Base-by-base conservation (phyloP, 2,888 invertebrate genomes). In the Oligia strigilis region DNA sequence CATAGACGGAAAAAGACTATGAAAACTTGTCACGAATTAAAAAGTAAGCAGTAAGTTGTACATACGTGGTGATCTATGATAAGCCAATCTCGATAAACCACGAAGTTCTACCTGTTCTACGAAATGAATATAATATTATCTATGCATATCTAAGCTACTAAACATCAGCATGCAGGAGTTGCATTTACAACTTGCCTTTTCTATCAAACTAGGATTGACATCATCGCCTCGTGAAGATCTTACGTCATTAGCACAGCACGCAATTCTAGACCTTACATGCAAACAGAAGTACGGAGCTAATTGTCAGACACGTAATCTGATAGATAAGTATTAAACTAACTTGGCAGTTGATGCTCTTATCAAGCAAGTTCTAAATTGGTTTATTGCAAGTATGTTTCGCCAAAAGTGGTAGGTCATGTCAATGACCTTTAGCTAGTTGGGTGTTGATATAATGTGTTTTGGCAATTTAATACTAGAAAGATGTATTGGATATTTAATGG, bases 121-220 rank as follows among this genome's bases (percentile, higher is more conserved):
- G 29, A 29, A 29, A 29, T 29, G 9, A 29, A 81, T 64, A 13
- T 69, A 72, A 64, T 49, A 67, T 71, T 67, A 64, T 74, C n/a
- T 60, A 43, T 60, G 60, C 43, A 60, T 67, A 75, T 58, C 14
- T 58, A 52, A 29, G 17, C 29, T 66, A 19, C 40, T 49, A 52
- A 65, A 43, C 65, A 85, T 85, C 71, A 80, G 74, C 69, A 83
- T 86, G 82, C 82, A 78, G 64, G 23, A 78, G 73, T 69, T 90
- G 84, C 86, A 84, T 74, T 77, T 69, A 75, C 71, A 69, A 72
- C 75, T 87, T 67, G 72, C 43, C 69, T 74, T 73, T 85, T 72
- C 76, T 81, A 86, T 82, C 83, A 88, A 86, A 78, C 84, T 80
- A 85, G 82, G 65, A 80, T 87, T 88, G 89, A 87, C 85, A 85